A percentile compares a stretch with the other conserved stretches of the same genome.
Conservation (phyloP, 1,140 invertebrate species). For the Caenorhabditis elegans region WBcel235 BX284603.4:11090001-11090500, state of each 20-base stretch:
- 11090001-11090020: no score
- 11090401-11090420: not conserved
- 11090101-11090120: not conserved
- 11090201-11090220: slow-evolving; percentile 6
- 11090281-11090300: not conserved
- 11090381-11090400: slow-evolving; percentile 3
- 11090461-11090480: not conserved
- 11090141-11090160: not conserved
- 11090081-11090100: slow-evolving; percentile 30
- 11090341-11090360: not conserved
- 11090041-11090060: no score
- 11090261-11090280: not conserved
- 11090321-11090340: slow-evolving; percentile 22
- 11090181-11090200: slow-evolving; percentile 12
- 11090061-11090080: not conserved
- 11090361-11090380: slow-evolving; percentile 19
- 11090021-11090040: no score
- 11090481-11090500: not conserved
- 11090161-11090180: slow-evolving; percentile 5
- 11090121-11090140: not conserved
- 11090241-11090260: not conserved
- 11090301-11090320: slow-evolving; percentile 1
- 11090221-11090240: slow-evolving; percentile 8
- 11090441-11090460: not conserved
- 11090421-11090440: not conserved